phyloP scores from a whole-genome alignment of 2,888 invertebrate genomes.

The Escarpia spicata region DNA sequence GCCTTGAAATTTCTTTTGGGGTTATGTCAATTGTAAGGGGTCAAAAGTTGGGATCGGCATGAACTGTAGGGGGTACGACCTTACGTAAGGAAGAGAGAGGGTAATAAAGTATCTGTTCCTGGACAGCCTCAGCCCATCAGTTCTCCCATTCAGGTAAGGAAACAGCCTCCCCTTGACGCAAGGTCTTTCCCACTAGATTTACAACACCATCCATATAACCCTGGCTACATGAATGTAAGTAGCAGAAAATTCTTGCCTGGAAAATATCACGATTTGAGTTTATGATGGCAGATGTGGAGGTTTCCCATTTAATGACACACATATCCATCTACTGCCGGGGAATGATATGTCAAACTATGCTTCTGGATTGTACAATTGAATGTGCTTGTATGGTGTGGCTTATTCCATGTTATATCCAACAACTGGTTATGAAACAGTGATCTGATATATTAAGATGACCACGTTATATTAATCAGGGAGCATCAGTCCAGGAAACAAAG shows the following conservation, averaged over 20 bases:
- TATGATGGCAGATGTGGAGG: neutral
- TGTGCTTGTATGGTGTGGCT: too few relatives aligned
- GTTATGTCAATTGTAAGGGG: neutral
- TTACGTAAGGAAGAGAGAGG: neutral
- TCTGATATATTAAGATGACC: neutral
- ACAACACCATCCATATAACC: neutral
- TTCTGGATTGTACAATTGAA: too few relatives aligned
- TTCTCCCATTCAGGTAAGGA: neutral
- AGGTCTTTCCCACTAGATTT: constrained; percentile 4
- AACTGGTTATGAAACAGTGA: neutral
- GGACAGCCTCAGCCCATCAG: neutral
- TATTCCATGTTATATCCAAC: neutral
- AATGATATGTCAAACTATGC: too few relatives aligned
- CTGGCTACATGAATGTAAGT: neutral
- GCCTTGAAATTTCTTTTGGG: neutral
- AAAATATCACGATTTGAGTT: neutral
- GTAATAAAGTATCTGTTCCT: neutral
- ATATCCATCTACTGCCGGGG: neutral
- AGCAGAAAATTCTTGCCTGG: neutral
- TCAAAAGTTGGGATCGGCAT: neutral
- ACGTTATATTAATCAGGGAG: neutral
- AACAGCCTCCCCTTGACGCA: neutral
- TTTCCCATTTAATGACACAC: too few relatives aligned
- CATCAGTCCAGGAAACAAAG: too few relatives aligned
- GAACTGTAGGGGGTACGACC: neutral